Base-by-base conservation (phyloP, 1,140 invertebrate genomes). In the Eciton burchellii region DNA sequence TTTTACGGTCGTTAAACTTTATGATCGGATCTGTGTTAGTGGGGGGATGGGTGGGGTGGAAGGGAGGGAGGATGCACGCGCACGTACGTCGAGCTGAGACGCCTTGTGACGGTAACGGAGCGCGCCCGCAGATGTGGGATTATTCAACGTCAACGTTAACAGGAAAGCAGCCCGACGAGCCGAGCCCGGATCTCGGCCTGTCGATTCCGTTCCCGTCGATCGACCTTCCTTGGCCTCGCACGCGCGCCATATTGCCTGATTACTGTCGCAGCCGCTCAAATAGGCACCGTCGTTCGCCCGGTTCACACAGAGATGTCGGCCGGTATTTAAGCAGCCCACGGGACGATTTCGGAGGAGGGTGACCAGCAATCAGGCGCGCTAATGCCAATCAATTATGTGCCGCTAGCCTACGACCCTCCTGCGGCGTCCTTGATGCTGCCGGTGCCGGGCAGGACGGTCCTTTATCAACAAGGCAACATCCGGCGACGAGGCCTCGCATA, bases 311-410 rank as follows among this genome's bases (percentile, higher is more conserved):
- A 66, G 73, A 77, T 49, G 63, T 45, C 24, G 74, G 35, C 63
- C 21, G 29, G 74, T 79, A 79, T 79, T 79, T 79, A 79, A 79
- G 74, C 74, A 77, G n/a, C 71, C 72, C 63, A 71, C 62, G 81
- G 82, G 86, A 86, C 45, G 72, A 70, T 84, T 81, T 60, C 21
- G 41, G 29, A 74, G 49, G 74, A 63, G 52, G 19, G 60, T 21
- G 43, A 82, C 65, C 68, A 85, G 88, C 90, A 91, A 91, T 91
- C 90, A 90, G 90, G 86, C 89, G 85, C 74, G 90, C 84, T 90
- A 91, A 91, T 91, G 88, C 90, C 90, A 91, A 91, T 91, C 90
- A 91, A 91, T 91, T 91, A 91, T 91, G 90, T 91, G 86, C 85
- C 59, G 74, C 76, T 71, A 71, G 65, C 66, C 71, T 72, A 41